Evolutionary conservation across 1,140 invertebrate species (phyloP), one percentile per base, ranked within the genome.

Genomic region (Cydia strobilella): DNA sequence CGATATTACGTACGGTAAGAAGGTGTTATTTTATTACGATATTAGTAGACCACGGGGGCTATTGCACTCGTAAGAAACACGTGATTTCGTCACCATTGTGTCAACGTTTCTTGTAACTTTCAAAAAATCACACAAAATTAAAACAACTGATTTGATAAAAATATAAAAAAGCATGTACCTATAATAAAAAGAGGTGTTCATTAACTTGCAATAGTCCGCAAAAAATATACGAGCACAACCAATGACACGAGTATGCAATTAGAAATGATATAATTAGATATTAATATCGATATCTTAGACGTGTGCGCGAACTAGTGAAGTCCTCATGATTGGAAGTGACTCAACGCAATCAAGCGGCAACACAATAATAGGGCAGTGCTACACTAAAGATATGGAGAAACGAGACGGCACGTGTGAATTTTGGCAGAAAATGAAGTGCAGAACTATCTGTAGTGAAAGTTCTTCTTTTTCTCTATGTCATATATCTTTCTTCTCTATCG

Each of bases 321-420:
- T 69, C 65, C 27, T 66, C 31, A 1, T 69, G 31, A 69, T 18
- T 69, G 9, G 27, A 69, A 69, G 65, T 69, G 65, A 69, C 65
- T 69, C 31, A 35, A 69, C 65, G 27, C 65, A 69, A 20, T 42
- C 65, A 18, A 20, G 35, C 31, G 27, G n/a, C 65, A 35, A 69
- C 27, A 10, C 7, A 15, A 6, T 35, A 15, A 6, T 35, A 69
- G 65, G 65, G 6, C 6, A 3, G 35, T 69, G 27, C 6, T 35
- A 69, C 65, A 69, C 65, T 39, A 18, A 18, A 69, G n/a, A 13
- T 12, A 45, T 13, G 42, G 42, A 45, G 42, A 45, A 13, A 27
- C 27, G 27, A 27, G 27, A 27, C 27, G 27, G 27, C 27, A 27
- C 2, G 27, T 27, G 27, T 3, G 27, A 27, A 27, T 27, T 27